phyloP scores from a whole-genome alignment of 2,113 vertebrate genomes.

The Thunnus thynnus region DNA sequence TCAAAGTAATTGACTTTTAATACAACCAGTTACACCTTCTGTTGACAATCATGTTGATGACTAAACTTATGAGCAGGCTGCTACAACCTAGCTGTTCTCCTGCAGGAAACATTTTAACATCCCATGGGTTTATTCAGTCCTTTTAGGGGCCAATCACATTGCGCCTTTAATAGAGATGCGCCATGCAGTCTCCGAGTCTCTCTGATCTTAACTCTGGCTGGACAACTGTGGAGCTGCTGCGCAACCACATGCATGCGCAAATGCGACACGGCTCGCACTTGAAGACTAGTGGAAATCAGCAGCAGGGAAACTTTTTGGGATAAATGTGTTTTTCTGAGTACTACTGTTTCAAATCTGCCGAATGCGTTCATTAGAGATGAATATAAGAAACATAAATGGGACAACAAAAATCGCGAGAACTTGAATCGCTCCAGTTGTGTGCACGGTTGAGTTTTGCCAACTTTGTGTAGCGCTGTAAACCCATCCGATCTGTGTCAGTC shows the following conservation, averaged over 20 bases:
- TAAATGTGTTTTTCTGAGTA: not conserved
- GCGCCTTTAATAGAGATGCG: slow-evolving; percentile 53
- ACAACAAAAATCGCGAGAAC: slow-evolving; percentile 62
- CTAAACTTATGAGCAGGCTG: slow-evolving; percentile 1
- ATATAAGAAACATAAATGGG: slow-evolving; percentile 55
- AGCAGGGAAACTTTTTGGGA: slow-evolving; percentile 34
- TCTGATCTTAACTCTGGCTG: slow-evolving; percentile 50
- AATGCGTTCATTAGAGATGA: not conserved
- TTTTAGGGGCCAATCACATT: slow-evolving; percentile 66
- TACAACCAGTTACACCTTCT: not conserved
- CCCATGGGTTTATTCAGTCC: slow-evolving; percentile 5
- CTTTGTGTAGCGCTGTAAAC: slow-evolving; percentile 56
- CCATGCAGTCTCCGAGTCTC: slow-evolving; percentile 37
- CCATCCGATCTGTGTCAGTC: slow-evolving; percentile 32
- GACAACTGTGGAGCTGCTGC: slow-evolving; percentile 70
- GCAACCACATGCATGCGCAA: slow-evolving; percentile 30
- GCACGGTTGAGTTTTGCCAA: slow-evolving; percentile 70
- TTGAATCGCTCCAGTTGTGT: slow-evolving; percentile 52
- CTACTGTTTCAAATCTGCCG: not conserved
- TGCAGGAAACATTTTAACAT: slow-evolving; percentile 47
- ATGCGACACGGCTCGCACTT: slow-evolving; percentile 40
- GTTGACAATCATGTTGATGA: slow-evolving; percentile 36
- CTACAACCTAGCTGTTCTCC: slow-evolving; percentile 54
- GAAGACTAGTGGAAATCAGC: slow-evolving; percentile 2
- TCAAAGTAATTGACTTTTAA: not conserved